Base-by-base conservation (phyloP, 2,888 invertebrate species). In the Catocala nupta region DNA sequence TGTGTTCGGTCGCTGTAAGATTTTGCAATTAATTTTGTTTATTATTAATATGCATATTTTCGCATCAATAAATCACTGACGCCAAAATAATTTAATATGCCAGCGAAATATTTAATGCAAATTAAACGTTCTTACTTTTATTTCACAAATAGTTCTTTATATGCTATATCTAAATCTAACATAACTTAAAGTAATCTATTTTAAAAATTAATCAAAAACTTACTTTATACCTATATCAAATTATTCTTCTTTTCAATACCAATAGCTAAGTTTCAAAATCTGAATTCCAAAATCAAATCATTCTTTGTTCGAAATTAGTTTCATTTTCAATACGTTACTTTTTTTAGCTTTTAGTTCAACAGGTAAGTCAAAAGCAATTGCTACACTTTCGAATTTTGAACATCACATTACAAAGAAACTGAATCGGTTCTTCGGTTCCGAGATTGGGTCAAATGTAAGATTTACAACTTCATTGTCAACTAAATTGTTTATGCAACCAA, bases 391-490 rank as follows among this genome's bases (percentile, higher is more conserved):
- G 16, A 55, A 36, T 44, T 51, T 50, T 50, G 51, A 63, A 60
- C 4, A 61, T 11, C 5, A n/a, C 25, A n/a, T 71, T 77, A 75
- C 76, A 85, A 86, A 81, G 83, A 82, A 80, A 79, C 67, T 71
- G 80, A 88, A 87, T 84, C 42, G 33, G 25, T 3, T 25, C 25
- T 3, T 25, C 4, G 25, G 12, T 48, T 53, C 36, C 12, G 9
- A 55, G 36, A 53, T 47, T 84, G 86, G 86, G 83, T 85, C 84
- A 87, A 77, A 70, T 78, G 78, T 65, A 69, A 84, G 84, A 91
- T 92, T 92, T 92, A 92, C 82, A 81, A 85, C 81, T 60, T 65
- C 71, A 86, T 91, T 92, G 89, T 90, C 78, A 80, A 75, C 58
- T 67, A 52, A 59, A 67, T 67, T 63, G 65, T 81, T 88, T 86